These are phyloP conservation scores for Bos javanicus DNA, from an alignment of 2,113 vertebrate species.

Conservation along the genomic window DNA sequence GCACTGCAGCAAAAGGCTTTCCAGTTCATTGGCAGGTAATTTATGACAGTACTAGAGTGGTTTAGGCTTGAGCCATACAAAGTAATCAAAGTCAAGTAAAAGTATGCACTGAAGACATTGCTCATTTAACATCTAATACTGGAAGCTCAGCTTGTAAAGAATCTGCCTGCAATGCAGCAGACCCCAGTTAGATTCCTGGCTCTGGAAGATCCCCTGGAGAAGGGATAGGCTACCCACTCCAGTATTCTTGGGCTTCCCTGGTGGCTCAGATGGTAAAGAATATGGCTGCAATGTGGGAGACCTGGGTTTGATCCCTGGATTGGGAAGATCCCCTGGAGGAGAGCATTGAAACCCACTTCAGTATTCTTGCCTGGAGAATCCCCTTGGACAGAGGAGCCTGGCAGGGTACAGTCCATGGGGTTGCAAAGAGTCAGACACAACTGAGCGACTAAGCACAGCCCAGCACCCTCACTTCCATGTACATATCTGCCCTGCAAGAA, in stretches of 20 bases:
- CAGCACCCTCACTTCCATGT: background rate
- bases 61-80: background rate
- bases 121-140: background rate
- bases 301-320: background rate
- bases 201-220: background rate
- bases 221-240: background rate
- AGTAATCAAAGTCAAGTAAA: background rate
- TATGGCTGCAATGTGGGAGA: background rate
- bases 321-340: background rate
- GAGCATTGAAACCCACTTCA: background rate
- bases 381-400: background rate
- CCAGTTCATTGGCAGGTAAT: background rate
- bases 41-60: background rate
- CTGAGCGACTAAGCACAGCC: background rate
- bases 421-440: background rate
- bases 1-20: background rate
- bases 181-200: background rate
- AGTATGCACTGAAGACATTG: background rate
- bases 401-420: background rate
- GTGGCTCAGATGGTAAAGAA: background rate
- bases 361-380: background rate
- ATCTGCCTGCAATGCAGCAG: background rate
- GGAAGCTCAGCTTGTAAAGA: background rate
- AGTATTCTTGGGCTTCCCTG: background rate
- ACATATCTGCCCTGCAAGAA: background rate